Base-by-base conservation (phyloP, 2,797 vertebrate species). In the Eleutherodactylus coqui region DNA sequence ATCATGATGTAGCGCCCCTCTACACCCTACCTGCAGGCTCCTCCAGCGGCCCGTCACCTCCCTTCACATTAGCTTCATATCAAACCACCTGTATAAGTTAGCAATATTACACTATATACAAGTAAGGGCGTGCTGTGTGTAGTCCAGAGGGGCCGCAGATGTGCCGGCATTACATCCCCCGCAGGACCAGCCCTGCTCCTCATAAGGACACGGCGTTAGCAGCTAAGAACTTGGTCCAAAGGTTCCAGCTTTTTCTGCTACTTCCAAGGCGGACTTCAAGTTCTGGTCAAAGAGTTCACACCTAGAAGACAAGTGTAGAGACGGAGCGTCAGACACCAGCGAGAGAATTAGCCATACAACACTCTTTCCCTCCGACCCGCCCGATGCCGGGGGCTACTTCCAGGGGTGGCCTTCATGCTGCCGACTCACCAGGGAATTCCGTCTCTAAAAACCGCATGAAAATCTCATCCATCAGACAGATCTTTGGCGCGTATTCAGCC, bases 221-320 rank as follows among this genome's bases (percentile, higher is more conserved):
- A 51, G 85, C 88, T 94, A 99, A 3, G 97, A 97, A 41, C 96
- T 96, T 2, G 96, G 94, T 90, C 97, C 97, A 1, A 98, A 98
- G 77, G 97, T 97, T 29, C 97, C 97, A 0, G 98, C 96, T 90
- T 99, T 99, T 89, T 99, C 98, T 85, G 98, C 97, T 1, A 96
- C 91, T 91, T 99, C 98, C 91, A 99, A 91, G 0, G 98, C 93
- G 70, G 95, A 91, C 89, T 98, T 99, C 91, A 99, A 91, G 90
- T 99, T 99, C 91, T 98, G 97, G 89, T 99, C 98, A 93, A 99
- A 99, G 49, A 99, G 93, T 87, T 99, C 98, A n/a, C 97, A 99
- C 87, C 98, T 99, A 93, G 73, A 94, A 49, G 45, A 45, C 27
- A 14, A 10, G 27, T 53, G 34, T 19, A 6, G 32, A 17, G 2